Conservation (phyloP, 2,113 vertebrate genomes). For the Aix galericulata region DNA sequence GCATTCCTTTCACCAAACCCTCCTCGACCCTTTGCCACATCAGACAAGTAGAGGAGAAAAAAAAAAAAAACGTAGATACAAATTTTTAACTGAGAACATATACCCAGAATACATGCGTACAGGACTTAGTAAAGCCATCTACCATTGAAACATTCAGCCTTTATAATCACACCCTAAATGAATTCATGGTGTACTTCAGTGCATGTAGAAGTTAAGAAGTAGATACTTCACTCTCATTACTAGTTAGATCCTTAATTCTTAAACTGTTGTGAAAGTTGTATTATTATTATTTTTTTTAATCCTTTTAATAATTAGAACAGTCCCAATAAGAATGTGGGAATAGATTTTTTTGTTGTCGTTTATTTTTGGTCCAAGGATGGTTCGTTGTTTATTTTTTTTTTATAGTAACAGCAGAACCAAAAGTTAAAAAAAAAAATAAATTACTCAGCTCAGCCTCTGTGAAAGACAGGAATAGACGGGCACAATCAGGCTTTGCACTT, state of each 20-base stretch:
- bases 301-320: not conserved
- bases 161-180: not conserved
- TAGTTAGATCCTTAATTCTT: not conserved
- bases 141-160: not conserved
- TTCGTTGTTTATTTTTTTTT: not conserved
- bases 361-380: not conserved
- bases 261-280: not conserved
- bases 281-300: not conserved
- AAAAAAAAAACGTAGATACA: not conserved
- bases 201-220: not conserved
- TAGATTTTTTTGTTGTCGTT: not conserved
- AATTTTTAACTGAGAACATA: not conserved
- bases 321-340: not conserved
- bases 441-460: not conserved
- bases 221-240: not conserved
- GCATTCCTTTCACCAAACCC: slow-evolving; percentile 94
- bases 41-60: not conserved
- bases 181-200: not conserved
- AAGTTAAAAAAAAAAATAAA: not conserved
- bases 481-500: not conserved
- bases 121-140: not conserved
- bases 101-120: not conserved
- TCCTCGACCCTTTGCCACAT: slow-evolving; percentile 83
- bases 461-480: not conserved
- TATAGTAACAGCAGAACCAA: not conserved